phyloP scores from a whole-genome alignment of 92 coral and sea anemone genomes.

The Epizoanthus ramosus region DNA sequence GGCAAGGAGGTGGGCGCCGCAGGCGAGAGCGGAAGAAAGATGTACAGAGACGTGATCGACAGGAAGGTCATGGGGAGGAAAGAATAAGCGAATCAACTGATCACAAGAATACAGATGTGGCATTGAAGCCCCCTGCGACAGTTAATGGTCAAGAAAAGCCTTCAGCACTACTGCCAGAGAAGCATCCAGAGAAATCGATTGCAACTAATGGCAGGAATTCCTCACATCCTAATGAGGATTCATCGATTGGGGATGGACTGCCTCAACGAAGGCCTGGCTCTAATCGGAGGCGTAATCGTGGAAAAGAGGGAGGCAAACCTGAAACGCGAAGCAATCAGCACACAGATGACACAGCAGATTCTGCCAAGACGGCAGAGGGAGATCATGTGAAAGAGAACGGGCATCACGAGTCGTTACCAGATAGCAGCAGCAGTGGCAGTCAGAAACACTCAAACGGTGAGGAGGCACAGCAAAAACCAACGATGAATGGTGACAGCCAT shows the following conservation, averaged over 20 bases:
- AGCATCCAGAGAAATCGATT: neutral
- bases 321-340: neutral
- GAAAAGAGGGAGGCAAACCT: conserved; percentile 10
- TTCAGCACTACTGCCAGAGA: neutral
- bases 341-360: neutral
- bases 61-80: neutral
- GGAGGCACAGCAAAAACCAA: neutral
- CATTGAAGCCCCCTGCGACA: neutral
- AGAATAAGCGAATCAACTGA: neutral
- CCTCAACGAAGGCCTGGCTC: conserved; percentile 39
- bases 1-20: conserved; percentile 21
- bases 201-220: neutral
- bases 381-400: conserved; percentile 4
- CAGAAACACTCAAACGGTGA: neutral
- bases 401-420: neutral
- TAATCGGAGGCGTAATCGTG: conserved; percentile 34
- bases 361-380: neutral
- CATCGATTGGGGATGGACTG: neutral
- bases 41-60: neutral
- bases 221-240: neutral
- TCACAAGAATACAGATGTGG: too few species aligned
- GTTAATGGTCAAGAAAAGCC: neutral
- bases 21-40: conserved; percentile 27
- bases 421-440: neutral
- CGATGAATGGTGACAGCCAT: conserved; percentile 11